phyloP scores from a whole-genome alignment of 2,113 vertebrate species.

The Mormoops blainvillei region DNA sequence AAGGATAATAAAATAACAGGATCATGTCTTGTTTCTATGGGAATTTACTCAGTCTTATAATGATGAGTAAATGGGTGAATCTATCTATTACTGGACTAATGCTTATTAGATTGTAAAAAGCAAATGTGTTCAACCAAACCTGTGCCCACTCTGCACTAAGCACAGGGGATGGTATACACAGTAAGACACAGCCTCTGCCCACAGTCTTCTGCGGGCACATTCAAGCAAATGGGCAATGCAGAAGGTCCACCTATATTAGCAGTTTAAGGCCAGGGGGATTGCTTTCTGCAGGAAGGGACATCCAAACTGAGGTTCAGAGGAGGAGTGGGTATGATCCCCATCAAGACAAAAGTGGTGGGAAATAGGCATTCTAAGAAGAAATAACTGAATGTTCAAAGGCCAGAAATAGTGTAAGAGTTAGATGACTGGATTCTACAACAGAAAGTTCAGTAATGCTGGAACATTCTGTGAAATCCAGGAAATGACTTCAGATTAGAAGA shows the following conservation, averaged over 20 bases:
- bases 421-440: neutral
- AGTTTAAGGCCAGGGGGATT: neutral
- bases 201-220: neutral
- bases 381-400: neutral
- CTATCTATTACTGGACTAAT: neutral
- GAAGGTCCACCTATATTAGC: neutral
- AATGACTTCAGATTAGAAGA: neutral
- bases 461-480: neutral
- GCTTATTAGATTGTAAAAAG: neutral
- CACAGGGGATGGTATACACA: neutral
- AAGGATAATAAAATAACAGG: neutral
- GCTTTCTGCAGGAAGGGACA: neutral
- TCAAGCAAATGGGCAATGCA: neutral
- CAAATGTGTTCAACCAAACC: neutral
- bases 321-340: neutral
- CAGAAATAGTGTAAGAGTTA: neutral
- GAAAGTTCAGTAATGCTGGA: neutral
- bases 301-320: neutral
- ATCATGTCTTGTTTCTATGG: neutral
- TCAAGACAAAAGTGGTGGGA: neutral
- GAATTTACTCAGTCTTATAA: neutral
- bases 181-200: neutral
- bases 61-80: neutral
- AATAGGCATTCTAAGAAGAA: neutral
- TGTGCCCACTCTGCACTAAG: neutral